Evolutionary conservation across 2,888 invertebrate species (phyloP).

Genomic region (Acanthosoma haemorrhoidale): DNA sequence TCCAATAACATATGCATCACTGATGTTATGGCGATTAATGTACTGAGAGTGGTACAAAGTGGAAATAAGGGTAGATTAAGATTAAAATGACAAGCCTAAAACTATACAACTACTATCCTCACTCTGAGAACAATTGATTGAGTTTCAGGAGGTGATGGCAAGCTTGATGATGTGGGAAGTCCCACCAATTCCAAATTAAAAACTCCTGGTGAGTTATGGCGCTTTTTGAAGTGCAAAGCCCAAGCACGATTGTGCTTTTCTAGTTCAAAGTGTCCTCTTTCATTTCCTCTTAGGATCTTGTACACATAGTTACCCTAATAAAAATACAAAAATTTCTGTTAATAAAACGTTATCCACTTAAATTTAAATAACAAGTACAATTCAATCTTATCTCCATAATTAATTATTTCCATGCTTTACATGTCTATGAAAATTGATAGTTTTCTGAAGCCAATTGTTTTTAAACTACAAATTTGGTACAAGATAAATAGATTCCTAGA

Average conservation of each 20-base stretch:
- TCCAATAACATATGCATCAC: background rate
- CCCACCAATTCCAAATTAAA: conserved; percentile 57
- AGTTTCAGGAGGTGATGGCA: background rate
- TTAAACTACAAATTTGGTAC: too few relatives aligned
- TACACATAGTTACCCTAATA: conserved; percentile 54
- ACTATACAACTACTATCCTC: conserved; percentile 21
- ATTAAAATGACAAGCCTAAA: too few relatives aligned
- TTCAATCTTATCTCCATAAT: too few relatives aligned
- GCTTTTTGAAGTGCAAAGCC: conserved; percentile 56
- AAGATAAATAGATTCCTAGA: too few relatives aligned
- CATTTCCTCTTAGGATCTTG: conserved; percentile 55
- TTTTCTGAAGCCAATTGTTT: too few relatives aligned
- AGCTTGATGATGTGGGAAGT: background rate
- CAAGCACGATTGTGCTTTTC: conserved; percentile 54
- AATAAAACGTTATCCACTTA: background rate
- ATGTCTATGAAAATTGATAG: too few relatives aligned
- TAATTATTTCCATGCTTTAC: too few relatives aligned
- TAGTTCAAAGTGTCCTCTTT: conserved; percentile 54
- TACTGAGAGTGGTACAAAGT: background rate
- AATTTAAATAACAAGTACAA: background rate
- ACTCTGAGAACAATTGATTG: conserved; percentile 9
- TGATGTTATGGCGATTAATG: background rate
- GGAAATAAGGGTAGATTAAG: too few relatives aligned
- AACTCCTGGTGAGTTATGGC: conserved; percentile 52
- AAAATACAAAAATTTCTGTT: conserved; percentile 23